These are phyloP conservation scores for Romanomermis culicivorax DNA, from an alignment of 2,888 invertebrate genomes.

Conservation along the genomic window DNA sequence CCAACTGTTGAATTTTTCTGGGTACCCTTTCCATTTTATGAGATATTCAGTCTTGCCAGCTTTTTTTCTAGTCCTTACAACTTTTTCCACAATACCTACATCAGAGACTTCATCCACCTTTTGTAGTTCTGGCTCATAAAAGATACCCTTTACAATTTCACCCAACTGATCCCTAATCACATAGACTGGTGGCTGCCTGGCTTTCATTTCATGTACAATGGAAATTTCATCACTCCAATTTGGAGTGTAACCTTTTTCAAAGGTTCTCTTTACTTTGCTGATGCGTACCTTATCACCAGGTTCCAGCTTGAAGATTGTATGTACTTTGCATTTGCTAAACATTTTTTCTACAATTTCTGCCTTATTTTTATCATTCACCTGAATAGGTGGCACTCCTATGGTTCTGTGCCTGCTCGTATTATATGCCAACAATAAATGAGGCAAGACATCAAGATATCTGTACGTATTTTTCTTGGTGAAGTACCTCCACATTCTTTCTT, in stretches of 20 bases:
- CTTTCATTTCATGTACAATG: slow-evolving; percentile 9
- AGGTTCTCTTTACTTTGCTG: slow-evolving; percentile 10
- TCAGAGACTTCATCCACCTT: slow-evolving; percentile 6
- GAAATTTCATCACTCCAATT: slow-evolving; percentile 14
- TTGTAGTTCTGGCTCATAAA: slow-evolving; percentile 13
- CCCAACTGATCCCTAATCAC: slow-evolving; percentile 4
- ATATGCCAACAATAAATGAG: too few species aligned
- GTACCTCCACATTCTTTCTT: too few species aligned
- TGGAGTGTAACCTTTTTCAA: slow-evolving; percentile 14
- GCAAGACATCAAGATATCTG: too few species aligned
- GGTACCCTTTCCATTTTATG: slow-evolving; percentile 11
- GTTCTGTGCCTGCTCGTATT: too few species aligned
- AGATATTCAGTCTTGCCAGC: slow-evolving; percentile 7
- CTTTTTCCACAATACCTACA: slow-evolving; percentile 1
- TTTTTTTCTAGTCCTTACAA: slow-evolving; percentile 11
- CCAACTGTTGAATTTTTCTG: neutral
- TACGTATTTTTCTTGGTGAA: too few species aligned
- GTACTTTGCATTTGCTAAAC: too few species aligned
- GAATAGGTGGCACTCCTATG: too few species aligned
- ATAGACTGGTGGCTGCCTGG: neutral
- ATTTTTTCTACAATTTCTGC: too few species aligned
- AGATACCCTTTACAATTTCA: slow-evolving; percentile 9
- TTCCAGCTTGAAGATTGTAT: too few species aligned
- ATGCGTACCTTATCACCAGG: slow-evolving; percentile 13
- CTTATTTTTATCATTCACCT: too few species aligned